Conservation (phyloP, 2,888 invertebrate genomes). For the Epirrhoe tristata region DNA sequence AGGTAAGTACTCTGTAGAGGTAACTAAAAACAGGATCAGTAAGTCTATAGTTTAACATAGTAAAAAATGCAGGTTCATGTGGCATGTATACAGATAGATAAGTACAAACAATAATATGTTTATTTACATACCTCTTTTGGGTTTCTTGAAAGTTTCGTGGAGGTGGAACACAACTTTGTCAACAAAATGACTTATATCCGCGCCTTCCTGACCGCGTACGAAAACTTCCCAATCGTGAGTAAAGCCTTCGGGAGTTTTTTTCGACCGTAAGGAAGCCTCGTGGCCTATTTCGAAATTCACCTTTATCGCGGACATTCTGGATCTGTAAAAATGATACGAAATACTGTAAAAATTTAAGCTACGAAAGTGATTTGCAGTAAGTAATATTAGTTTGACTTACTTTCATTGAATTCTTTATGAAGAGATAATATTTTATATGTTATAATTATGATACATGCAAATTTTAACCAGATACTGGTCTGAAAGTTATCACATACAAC, state of each 20-base stretch:
- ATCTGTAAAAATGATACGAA: constrained; percentile 44
- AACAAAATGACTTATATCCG: constrained; percentile 95
- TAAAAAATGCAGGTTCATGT: not conserved
- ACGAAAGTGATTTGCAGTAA: constrained; percentile 42
- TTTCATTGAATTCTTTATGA: constrained; percentile 44
- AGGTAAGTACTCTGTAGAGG: too few relatives aligned
- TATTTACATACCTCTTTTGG: constrained; percentile 90
- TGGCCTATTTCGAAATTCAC: constrained; percentile 97
- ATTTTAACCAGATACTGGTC: constrained; percentile 54
- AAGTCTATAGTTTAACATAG: too few relatives aligned
- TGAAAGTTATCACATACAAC: constrained; percentile 54
- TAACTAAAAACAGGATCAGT: too few relatives aligned
- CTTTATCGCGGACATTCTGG: constrained; percentile 75
- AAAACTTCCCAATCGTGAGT: constrained; percentile 99
- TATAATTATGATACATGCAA: constrained; percentile 49
- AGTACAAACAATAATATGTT: constrained; percentile 1
- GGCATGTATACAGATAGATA: not conserved
- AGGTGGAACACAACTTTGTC: constrained; percentile 96
- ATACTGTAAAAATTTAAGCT: constrained; percentile 45
- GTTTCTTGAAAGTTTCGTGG: constrained; percentile 96
- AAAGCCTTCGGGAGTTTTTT: constrained; percentile 94
- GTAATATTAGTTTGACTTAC: constrained; percentile 47
- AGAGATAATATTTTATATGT: constrained; percentile 45
- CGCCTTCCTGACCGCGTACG: constrained; percentile 94
- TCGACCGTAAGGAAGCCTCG: constrained; percentile 91